A percentile compares a stretch with the other conserved stretches of the same genome.
phyloP scores from a whole-genome alignment of 2,113 vertebrate genomes.

The Callipepla californica region DNA sequence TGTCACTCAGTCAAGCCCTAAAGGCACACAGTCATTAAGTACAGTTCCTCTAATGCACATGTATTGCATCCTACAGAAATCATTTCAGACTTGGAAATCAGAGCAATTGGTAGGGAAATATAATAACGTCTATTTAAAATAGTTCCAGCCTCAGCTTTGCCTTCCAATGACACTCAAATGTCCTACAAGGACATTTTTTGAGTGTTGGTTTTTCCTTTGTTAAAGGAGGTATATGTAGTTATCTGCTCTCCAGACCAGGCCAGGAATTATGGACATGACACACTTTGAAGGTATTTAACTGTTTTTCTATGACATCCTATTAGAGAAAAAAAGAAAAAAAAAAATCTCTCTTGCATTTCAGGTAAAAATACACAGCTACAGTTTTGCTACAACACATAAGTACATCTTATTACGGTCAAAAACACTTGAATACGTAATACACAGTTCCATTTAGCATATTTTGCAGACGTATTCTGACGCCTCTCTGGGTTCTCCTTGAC shows the following conservation, averaged over 20 bases:
- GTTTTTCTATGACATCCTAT: background rate
- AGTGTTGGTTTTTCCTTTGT: background rate
- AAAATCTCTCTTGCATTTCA: constrained; percentile 6
- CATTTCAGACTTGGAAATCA: background rate
- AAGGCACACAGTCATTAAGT: background rate
- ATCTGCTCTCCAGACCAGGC: fast-evolving
- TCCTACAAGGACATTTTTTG: background rate
- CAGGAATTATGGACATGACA: background rate
- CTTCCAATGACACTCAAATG: background rate
- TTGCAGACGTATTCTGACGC: background rate
- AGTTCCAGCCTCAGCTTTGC: background rate
- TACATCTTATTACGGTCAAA: constrained; percentile 32
- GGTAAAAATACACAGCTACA: background rate
- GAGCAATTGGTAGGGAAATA: background rate
- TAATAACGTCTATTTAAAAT: background rate
- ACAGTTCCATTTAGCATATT: background rate
- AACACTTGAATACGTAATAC: background rate
- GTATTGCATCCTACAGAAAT: background rate
- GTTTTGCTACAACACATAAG: background rate
- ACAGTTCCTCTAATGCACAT: fast-evolving
- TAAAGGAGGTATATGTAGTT: background rate
- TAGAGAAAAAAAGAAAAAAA: background rate
- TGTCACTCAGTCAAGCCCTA: background rate
- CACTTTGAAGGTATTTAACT: background rate
- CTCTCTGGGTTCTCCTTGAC: constrained; percentile 13